Evolutionary conservation across 2,888 invertebrate genomes (phyloP), one percentile per base, ranked within the genome.

Genomic region (Drosophila macrospina): DNA sequence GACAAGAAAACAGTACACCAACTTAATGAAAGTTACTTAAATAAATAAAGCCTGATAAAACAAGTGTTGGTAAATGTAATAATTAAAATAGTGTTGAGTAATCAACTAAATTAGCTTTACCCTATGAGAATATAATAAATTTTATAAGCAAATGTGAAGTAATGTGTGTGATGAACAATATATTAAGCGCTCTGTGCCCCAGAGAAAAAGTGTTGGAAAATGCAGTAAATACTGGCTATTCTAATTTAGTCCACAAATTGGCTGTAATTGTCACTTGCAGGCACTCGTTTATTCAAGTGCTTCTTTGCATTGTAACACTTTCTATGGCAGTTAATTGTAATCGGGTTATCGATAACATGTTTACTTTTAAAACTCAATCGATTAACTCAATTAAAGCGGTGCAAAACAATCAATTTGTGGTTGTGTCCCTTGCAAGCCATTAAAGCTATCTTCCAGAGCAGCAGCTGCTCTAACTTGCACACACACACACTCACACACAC

Each of bases 401-500:
- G 42, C 26, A 44, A 26, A 15, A 55, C 42, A 44, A 34, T 55
- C 13, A 44, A 26, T 44, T 44, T 55, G 55, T 15, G 55, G 42
- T 24, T 44, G 32, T 55, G 41, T 51, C 36, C 15, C 10, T 13
- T n/a, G 37, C 13, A 10, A 24, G 26, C 28, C 26, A 52, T 52
- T 52, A 41, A 52, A 52, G 13, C 7, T 11, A 39, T 28, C 10
- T 20, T 52, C 30, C 8, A 28, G 20, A 30, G 30, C 30, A 24
- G 20, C 30, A 41, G 52, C 13, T 52, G 15, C 11, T 16, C 20
- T 15, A 26, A 28, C 15, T 13, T 10, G 7, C 15, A 15, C 13
- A 15, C 13, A 36, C 36, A 37, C 52, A 28, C 28, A 11, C 24
- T 36, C 34, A 36, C 36, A 26, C 13, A 10, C 13, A 36, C 24